These are phyloP conservation scores for Cephalopholis sonnerati DNA, from an alignment of 2,113 vertebrate genomes.

Conservation along the genomic window DNA sequence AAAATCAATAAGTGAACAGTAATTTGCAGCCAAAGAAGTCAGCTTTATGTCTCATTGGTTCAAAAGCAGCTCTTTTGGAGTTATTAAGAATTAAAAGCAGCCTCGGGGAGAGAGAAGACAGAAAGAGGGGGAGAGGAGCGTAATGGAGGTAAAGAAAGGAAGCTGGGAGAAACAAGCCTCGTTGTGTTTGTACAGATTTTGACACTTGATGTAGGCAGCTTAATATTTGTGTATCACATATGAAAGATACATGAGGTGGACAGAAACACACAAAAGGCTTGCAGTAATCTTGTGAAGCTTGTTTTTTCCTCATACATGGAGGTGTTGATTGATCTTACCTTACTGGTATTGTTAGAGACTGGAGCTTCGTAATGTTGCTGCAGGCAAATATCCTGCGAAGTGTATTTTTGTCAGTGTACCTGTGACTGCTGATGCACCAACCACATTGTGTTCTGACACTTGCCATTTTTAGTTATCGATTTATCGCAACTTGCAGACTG, in stretches of 20 bases:
- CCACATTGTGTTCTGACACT: no score
- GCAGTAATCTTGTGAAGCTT: neutral
- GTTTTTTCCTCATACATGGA: neutral
- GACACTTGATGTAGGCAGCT: neutral
- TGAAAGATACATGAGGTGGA: neutral
- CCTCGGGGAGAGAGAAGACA: neutral
- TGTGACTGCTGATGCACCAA: neutral
- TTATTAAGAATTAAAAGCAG: conserved; percentile 40
- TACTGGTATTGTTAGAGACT: neutral
- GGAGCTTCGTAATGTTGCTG: neutral
- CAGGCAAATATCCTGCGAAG: neutral
- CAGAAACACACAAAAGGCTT: neutral
- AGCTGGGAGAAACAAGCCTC: neutral
- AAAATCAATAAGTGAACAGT: conserved; percentile 8
- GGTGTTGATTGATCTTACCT: conserved; percentile 13
- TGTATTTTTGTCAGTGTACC: neutral
- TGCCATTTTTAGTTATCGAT: no score
- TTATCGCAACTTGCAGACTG: neutral
- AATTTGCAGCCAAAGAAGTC: conserved; percentile 10
- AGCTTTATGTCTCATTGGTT: conserved; percentile 27
- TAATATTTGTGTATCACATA: neutral
- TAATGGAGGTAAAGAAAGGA: neutral
- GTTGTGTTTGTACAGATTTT: conserved; percentile 1
- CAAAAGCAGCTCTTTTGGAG: conserved; percentile 29
- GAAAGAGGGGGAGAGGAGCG: neutral